Evolutionary conservation across 2,888 invertebrate species (phyloP).

Genomic region (Octodonta nipae): DNA sequence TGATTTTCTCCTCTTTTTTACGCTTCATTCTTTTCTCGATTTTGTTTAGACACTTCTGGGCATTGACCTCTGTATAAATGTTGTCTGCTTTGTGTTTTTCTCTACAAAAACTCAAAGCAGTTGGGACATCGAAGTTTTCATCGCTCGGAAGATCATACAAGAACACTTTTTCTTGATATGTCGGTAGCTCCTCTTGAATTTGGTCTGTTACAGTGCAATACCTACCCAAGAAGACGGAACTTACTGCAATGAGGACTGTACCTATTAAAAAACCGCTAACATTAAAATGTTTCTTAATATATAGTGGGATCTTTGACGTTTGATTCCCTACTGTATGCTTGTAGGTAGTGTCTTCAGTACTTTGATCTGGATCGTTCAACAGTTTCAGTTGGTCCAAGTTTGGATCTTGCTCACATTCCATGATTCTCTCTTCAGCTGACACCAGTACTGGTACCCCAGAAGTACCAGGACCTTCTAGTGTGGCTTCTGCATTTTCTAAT

Average conservation of each 20-base stretch:
- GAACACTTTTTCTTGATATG: conserved; percentile 4
- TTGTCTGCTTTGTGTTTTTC: conserved; percentile 8
- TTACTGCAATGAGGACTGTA: conserved; percentile 7
- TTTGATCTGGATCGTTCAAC: too few species aligned
- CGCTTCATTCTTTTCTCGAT: conserved; percentile 5
- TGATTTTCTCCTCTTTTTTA: conserved; percentile 2
- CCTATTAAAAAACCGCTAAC: conserved; percentile 7
- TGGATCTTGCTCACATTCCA: too few species aligned
- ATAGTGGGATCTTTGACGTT: conserved; percentile 2
- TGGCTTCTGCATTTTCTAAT: too few species aligned
- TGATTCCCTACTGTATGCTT: conserved; percentile 3
- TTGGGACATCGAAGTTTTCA: conserved; percentile 7
- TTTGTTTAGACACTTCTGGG: conserved; percentile 7
- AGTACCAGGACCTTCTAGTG: too few species aligned
- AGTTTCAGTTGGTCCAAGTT: too few species aligned
- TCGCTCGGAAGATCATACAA: conserved; percentile 5
- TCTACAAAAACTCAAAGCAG: conserved; percentile 7
- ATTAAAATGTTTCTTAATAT: conserved; percentile 8
- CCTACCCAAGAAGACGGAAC: conserved; percentile 7
- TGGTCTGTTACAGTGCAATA: conserved; percentile 5
- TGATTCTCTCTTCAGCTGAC: too few species aligned
- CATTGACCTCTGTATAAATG: conserved; percentile 5
- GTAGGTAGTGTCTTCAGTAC: too few species aligned
- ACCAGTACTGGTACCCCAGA: too few species aligned
- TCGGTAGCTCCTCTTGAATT: conserved; percentile 6